Base-by-base conservation (phyloP, 2,113 vertebrate species). In the Copsychus sechellarum region DNA sequence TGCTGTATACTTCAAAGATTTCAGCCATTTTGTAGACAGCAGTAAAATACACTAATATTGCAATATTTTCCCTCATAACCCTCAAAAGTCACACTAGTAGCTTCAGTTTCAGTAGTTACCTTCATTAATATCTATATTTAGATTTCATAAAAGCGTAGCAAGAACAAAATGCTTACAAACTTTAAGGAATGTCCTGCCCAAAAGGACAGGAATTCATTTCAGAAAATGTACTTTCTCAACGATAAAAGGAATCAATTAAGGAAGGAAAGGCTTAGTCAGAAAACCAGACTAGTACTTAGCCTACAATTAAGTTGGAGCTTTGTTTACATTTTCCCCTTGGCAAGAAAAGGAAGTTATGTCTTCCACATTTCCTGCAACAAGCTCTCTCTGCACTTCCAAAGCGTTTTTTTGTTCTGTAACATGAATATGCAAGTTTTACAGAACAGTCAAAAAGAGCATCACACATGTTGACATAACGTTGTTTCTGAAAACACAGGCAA, bases 351-450 rank as follows among this genome's bases (percentile, higher is more conserved):
- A 93, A 96, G 90, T 94, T 92, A 88, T 88, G 84, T 93, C 89
- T 95, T 95, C 86, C 91, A 93, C 78, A 95, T 91, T 96, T 96
- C 88, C 91, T 86, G 81, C 53, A 86, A 84, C 42, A 88, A 92
- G 40, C 57, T 36, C 50, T 53, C 67, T 58, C 73, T 3, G 3
- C 47, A 34, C 34, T 93, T 90, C 26, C 67, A 53, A 92, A 84
- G 65, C 20, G 9, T 69, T 90, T 93, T 77, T 81, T 65, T 91
- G 42, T 50, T 45, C 84, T 66, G 45, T 62, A 82, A 81, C 80
- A 87, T 6, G 51, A 90, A 84, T 51, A 66, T 0, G 1, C 57
- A 94, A 90, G 56, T 86, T 79, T 66, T 43, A 85, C 34, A 84
- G 60, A 78, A 70, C 53, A 92, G 72, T 45, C 69, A 53, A 88